phyloP scores from a whole-genome alignment of 2,888 invertebrate species.

The Microdon myrmicae region DNA sequence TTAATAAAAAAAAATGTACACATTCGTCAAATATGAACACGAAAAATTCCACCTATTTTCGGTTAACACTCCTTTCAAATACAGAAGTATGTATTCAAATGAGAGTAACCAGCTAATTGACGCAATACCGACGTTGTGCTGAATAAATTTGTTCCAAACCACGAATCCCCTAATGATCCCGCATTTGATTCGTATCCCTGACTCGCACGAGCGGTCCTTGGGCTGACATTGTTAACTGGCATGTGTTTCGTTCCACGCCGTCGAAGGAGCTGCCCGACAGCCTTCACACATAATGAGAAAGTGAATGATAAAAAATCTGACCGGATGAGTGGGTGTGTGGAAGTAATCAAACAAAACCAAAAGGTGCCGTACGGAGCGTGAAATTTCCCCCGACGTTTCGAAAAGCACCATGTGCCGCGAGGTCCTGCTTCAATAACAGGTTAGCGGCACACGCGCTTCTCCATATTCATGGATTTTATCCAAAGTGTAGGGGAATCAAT shows the following conservation, averaged over 20 bases:
- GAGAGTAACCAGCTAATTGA: slow-evolving; percentile 53
- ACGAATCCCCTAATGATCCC: slow-evolving; percentile 54
- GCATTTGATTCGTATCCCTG: slow-evolving; percentile 48
- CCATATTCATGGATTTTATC: slow-evolving; percentile 31
- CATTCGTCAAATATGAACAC: too few relatives aligned
- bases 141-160: slow-evolving; percentile 57
- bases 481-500: slow-evolving; percentile 39
- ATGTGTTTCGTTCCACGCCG: slow-evolving; percentile 41
- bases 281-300: slow-evolving; percentile 6
- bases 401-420: slow-evolving; percentile 30
- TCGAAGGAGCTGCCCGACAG: slow-evolving; percentile 26
- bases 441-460: slow-evolving; percentile 47
- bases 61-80: too few relatives aligned
- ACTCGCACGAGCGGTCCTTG: slow-evolving; percentile 41
- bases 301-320: neutral
- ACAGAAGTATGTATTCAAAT: slow-evolving; percentile 48
- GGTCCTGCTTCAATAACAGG: slow-evolving; percentile 7
- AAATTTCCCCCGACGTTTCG: slow-evolving; percentile 47
- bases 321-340: slow-evolving; percentile 4
- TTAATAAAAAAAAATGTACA: too few relatives aligned
- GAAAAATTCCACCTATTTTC: too few relatives aligned
- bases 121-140: slow-evolving; percentile 45
- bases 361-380: slow-evolving; percentile 43
- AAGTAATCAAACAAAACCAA: slow-evolving; percentile 35
- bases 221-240: slow-evolving; percentile 44